Evolutionary conservation across 2,888 invertebrate species (phyloP), one percentile per base, ranked within the genome.

Genomic region (Strigamia crassipes): DNA sequence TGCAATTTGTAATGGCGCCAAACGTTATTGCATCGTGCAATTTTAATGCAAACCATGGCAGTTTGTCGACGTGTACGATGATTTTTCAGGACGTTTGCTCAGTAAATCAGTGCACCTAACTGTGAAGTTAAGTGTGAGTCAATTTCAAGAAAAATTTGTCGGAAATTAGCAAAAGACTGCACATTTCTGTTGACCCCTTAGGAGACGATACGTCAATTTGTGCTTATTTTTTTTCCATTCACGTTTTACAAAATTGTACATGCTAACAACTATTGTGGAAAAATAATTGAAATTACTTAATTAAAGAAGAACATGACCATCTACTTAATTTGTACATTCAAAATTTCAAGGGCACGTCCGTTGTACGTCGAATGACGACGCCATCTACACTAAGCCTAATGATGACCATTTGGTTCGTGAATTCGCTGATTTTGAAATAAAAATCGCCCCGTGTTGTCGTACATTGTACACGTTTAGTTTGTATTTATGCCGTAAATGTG

Each of bases 1-100:
- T 38, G 21, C 61, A 23, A 61, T 61, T 61, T 61, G 61, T 61
- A 61, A 61, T 61, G 61, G 61, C 61, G 61, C 61, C 61, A 61
- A 61, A 61, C 61, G 61, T 61, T 61, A 23, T 61, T 61, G 61
- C 21, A 61, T 61, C 23, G 61, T 18, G 61, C 21, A n/a, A 10
- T 21, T 61, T 61, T 61, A 61, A 61, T 61, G 61, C 61, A 18
- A 61, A 61, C 23, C 61, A 61, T 18, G 61, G 18, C 21, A 23
- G 9, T 61, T 23, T 18, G 21, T 23, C 18, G 1, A 23, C 23
- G 61, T 61, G 0, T 61, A n/a, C 0, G 61, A 61, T 18, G 61
- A 61, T 61, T 5, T n/a, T 61, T 61, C 61, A 6, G 61, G 21
- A 23, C 6, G 8, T 61, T 61, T 61, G 5, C 23, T 61, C 18